Conservation (phyloP, 2,888 invertebrate species). For the Amphiduros pacificus region DNA sequence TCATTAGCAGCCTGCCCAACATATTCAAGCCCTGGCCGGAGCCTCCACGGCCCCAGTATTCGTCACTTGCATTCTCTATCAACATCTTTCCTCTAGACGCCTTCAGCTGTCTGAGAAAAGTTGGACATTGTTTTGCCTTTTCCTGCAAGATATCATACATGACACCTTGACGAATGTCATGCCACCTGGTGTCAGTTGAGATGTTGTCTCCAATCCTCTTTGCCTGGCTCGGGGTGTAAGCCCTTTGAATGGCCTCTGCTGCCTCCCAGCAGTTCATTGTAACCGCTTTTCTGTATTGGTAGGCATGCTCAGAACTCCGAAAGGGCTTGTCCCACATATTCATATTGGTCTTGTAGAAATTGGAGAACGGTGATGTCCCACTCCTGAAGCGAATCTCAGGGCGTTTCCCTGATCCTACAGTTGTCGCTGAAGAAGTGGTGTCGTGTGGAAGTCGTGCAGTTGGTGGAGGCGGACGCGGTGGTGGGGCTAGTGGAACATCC, state of each 20-base stretch:
- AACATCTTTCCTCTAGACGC: neutral
- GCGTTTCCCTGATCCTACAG: too few species aligned
- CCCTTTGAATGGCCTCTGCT: neutral
- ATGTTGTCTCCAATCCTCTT: neutral
- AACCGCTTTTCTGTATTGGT: neutral
- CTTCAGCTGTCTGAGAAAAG: neutral
- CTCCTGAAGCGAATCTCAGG: neutral
- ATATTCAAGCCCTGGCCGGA: neutral
- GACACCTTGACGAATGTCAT: neutral
- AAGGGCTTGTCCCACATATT: neutral
- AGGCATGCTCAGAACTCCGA: neutral
- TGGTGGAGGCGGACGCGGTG: too few species aligned
- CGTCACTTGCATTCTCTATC: neutral
- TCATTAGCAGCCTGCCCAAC: too few species aligned
- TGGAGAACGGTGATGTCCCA: neutral
- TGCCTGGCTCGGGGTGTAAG: neutral
- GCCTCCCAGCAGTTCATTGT: neutral
- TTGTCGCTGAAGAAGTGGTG: too few species aligned
- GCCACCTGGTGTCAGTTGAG: neutral
- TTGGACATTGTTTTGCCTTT: neutral
- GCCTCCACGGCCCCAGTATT: neutral
- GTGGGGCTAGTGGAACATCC: too few species aligned
- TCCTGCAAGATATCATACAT: neutral
- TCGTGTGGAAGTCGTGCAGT: too few species aligned
- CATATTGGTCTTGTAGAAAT: neutral